These are phyloP conservation scores for Pedetes capensis DNA, from an alignment of 2,113 vertebrate species.

Conservation along the genomic window DNA sequence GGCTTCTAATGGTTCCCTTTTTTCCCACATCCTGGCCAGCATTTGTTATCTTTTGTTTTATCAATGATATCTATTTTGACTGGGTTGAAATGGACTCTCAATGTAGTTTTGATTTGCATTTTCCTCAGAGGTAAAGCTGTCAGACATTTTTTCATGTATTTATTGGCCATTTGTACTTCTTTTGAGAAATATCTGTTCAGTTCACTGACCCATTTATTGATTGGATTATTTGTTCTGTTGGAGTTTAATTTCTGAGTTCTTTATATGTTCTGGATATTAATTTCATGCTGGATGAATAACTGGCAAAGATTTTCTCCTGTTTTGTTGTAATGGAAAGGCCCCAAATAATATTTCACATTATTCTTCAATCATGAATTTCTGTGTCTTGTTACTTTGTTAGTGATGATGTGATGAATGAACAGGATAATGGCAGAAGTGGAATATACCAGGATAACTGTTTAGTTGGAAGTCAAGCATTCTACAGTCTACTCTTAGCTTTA, in stretches of 20 bases:
- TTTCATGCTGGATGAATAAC: neutral
- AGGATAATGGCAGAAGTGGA: neutral
- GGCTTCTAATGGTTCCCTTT: neutral
- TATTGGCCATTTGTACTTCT: neutral
- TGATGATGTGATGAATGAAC: neutral
- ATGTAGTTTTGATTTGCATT: neutral
- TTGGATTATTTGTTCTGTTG: neutral
- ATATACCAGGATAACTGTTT: neutral
- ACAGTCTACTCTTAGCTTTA: neutral
- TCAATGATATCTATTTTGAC: neutral
- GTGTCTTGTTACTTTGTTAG: neutral
- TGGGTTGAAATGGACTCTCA: neutral
- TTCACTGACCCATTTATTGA: neutral
- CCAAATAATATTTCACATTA: neutral
- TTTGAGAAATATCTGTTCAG: neutral
- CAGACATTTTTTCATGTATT: neutral
- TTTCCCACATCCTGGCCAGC: neutral
- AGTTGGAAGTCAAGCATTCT: neutral
- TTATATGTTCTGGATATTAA: neutral
- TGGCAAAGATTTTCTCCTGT: neutral
- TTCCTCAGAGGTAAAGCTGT: neutral
- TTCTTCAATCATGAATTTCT: neutral
- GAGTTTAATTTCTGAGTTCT: neutral
- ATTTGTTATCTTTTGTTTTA: neutral
- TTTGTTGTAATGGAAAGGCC: constrained; percentile 13